These are phyloP conservation scores for Pararge aegeria DNA, from an alignment of 1,140 invertebrate genomes.

Conservation along the genomic window DNA sequence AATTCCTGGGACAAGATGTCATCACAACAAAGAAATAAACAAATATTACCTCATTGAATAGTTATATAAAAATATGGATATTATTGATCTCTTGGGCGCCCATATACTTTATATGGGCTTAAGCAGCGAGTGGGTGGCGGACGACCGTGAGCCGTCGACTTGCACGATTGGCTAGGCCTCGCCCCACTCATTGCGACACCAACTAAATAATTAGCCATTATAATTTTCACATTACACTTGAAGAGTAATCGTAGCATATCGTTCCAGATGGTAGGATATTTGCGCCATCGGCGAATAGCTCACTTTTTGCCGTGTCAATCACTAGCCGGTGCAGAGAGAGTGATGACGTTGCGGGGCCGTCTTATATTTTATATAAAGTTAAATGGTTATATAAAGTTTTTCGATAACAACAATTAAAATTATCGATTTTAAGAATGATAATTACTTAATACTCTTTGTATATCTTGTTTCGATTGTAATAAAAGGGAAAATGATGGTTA, in stretches of 20 bases:
- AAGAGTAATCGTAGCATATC: conserved; percentile 16
- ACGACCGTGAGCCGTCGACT: conserved; percentile 63
- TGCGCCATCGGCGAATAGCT: conserved; percentile 4
- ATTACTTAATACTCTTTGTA: too few relatives aligned
- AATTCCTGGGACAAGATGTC: too few relatives aligned
- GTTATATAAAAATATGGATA: conserved; percentile 66
- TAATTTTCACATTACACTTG: conserved; percentile 43
- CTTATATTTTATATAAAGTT: neutral
- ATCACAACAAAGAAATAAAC: too few relatives aligned
- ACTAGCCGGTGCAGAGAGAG: neutral
- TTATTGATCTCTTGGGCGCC: conserved; percentile 49
- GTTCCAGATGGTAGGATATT: conserved; percentile 12
- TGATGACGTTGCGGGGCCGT: neutral
- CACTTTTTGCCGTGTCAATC: neutral
- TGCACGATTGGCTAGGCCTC: conserved; percentile 56
- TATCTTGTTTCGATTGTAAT: too few relatives aligned
- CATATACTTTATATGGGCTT: conserved; percentile 72
- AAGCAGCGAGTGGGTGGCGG: conserved; percentile 69
- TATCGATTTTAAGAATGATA: too few relatives aligned
- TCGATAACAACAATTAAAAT: too few relatives aligned
- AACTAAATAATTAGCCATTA: conserved; percentile 58
- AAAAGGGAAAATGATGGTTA: too few relatives aligned
- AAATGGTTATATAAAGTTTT: too few relatives aligned
- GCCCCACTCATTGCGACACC: conserved; percentile 59
- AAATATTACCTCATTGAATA: conserved; percentile 4